Evolutionary conservation across 2,113 vertebrate species (phyloP).

Genomic region (Psilopsiagon aymara): DNA sequence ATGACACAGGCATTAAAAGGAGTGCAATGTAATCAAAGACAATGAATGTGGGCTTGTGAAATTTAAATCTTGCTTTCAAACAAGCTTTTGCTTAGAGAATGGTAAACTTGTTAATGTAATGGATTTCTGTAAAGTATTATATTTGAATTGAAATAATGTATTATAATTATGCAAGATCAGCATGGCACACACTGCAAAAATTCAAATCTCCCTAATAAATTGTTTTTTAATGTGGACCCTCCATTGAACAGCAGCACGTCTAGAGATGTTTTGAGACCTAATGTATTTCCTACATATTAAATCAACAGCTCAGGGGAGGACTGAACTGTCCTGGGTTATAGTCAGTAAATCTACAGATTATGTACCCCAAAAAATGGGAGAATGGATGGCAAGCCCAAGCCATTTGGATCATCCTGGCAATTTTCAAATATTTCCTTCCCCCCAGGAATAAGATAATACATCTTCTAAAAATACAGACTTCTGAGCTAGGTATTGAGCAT

Average conservation of each 20-base stretch:
- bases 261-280: background rate
- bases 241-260: background rate
- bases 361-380: background rate
- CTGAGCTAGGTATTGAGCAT: background rate
- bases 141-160: slow-evolving; percentile 29
- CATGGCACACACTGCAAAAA: background rate
- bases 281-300: background rate
- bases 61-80: slow-evolving; percentile 41
- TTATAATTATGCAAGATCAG: background rate
- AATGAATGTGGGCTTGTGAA: background rate
- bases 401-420: background rate
- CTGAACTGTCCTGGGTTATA: background rate
- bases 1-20: background rate
- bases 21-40: slow-evolving; percentile 1
- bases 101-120: background rate
- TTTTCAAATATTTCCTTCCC: background rate
- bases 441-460: background rate
- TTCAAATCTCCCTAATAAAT: background rate
- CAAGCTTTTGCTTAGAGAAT: background rate
- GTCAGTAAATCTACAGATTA: background rate
- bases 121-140: background rate
- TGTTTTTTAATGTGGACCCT: background rate
- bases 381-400: background rate
- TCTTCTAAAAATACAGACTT: background rate
- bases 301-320: background rate